Base-by-base conservation (phyloP, 30 jellyfish, hydroid and myxozoan species). In the Morbakka virulenta region DNA sequence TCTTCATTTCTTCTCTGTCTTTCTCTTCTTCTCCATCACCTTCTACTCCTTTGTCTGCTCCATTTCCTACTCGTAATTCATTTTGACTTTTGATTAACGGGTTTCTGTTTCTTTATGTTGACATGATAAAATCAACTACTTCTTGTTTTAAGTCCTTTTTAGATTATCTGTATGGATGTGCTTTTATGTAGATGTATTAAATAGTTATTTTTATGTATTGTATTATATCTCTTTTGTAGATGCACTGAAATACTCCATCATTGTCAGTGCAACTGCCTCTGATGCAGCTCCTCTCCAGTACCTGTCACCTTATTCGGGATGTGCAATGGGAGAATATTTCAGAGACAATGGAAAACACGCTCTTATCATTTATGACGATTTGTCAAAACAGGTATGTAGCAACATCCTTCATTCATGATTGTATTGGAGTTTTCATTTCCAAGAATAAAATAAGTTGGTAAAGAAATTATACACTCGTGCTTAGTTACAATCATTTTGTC, bases 301-400 rank as follows among this genome's bases (percentile, higher is more conserved):
- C 67, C 77, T 94, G 20, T 97, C 99, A 4, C 99, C 99, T 28
- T 94, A 94, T 69, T 83, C 99, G 70, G 99, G 99, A 0, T 94
- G 99, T 80, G 99, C 99, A 85, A 94, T 94, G 99, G 99, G 99
- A 17, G 99, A 94, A 83, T 94, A 87, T 73, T 94, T 94, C 93
- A 82, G 99, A 29, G 99, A 94, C 84, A 94, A 94, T 69, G 99
- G 99, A 49, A 87, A 81, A 78, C 99, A 94, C 74, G 99, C 99
- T 25, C 95, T 94, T 49, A 94, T 94, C 80, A 94, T 94, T 78
- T 94, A 94, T 83, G 99, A 94, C 67, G 99, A 94, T 82, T 87
- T 94, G 73, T 94, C 99, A 25, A 94, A 94, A 70, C 99, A 92
- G 95, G 98, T 92, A 57, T 14, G n/a, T 70, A n/a, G n/a, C n/a